Conservation (phyloP, 2,888 invertebrate genomes). For the Platycnemis pennipes region DNA sequence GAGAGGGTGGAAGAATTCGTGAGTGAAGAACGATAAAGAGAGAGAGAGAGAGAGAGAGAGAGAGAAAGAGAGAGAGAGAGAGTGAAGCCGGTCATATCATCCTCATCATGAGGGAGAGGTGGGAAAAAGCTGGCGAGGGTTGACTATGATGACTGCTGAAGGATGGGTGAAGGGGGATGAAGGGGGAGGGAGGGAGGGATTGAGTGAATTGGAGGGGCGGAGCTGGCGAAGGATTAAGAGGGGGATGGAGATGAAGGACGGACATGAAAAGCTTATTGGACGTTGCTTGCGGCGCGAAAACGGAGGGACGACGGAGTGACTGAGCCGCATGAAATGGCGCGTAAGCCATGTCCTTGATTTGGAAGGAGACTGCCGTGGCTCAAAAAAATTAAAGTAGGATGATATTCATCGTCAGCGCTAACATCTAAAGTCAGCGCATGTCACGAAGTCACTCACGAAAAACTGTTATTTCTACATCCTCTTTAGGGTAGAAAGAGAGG, state of each 20-base stretch:
- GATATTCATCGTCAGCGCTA: no score
- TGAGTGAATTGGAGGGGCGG: not conserved
- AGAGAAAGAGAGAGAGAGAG: not conserved
- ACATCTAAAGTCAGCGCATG: no score
- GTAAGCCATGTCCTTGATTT: not conserved
- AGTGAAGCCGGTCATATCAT: not conserved
- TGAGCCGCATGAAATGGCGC: not conserved
- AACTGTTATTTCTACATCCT: no score
- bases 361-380: not conserved
- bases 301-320: not conserved
- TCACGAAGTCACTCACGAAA: no score
- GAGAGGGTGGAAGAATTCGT: no score
- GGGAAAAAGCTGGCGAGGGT: no score
- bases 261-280: not conserved
- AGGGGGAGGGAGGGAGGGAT: not conserved
- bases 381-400: no score
- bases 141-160: no score
- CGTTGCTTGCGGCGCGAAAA: not conserved
- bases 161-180: not conserved
- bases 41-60: not conserved
- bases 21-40: not conserved
- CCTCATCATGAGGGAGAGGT: no score
- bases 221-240: not conserved
- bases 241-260: not conserved
- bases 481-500: no score